These are phyloP conservation scores for Lepidurus couesii DNA, from an alignment of 1,140 invertebrate genomes.

Conservation along the genomic window DNA sequence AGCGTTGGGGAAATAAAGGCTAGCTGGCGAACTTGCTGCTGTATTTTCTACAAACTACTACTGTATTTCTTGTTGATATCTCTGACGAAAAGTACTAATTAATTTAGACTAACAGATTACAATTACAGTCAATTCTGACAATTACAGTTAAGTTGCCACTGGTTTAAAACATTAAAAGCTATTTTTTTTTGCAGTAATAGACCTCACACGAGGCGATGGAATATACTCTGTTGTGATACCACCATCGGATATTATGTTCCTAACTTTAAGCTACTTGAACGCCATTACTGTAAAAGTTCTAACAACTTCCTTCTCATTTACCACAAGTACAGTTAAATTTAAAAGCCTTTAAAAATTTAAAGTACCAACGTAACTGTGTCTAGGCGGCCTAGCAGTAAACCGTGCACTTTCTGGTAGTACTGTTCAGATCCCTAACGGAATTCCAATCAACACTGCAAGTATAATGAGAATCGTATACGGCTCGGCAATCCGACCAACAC, in stretches of 20 bases:
- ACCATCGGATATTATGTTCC: not conserved
- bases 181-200: not conserved
- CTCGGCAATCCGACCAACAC: not conserved
- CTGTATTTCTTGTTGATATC: not conserved
- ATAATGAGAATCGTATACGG: not conserved
- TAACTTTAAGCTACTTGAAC: not conserved
- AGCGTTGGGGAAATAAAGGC: no score
- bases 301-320: not conserved
- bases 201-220: not conserved
- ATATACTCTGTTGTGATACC: not conserved
- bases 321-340: not conserved
- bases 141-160: no score
- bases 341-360: not conserved
- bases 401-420: not conserved
- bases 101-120: no score
- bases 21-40: no score
- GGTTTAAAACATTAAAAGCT: no score
- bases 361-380: not conserved
- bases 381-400: not conserved
- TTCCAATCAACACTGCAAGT: not conserved
- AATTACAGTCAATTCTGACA: no score
- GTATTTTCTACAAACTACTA: not conserved
- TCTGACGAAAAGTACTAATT: not conserved
- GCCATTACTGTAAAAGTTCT: not conserved
- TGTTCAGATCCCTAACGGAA: not conserved